Conservation (phyloP, 2,113 vertebrate species). For the Elephas maximus region DNA sequence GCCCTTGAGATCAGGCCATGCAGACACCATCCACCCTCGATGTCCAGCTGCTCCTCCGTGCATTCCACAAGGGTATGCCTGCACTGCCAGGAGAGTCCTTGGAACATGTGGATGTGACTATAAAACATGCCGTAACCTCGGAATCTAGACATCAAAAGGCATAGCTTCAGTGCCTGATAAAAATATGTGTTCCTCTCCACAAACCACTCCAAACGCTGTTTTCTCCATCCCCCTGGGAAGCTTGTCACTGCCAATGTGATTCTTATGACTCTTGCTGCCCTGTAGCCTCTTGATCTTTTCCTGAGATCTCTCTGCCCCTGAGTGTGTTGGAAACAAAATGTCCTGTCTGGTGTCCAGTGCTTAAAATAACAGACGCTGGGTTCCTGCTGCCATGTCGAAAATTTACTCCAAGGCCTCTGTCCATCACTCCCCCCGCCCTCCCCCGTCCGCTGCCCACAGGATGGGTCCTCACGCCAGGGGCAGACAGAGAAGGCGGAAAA, state of each 20-base stretch:
- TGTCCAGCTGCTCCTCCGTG: neutral
- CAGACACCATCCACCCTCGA: neutral
- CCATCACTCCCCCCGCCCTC: neutral
- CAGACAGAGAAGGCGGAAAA: neutral
- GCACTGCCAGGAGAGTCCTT: neutral
- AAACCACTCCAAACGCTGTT: constrained; percentile 78
- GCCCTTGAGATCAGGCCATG: neutral
- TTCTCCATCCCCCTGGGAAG: constrained; percentile 72
- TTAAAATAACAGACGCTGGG: constrained; percentile 79
- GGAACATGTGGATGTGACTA: constrained; percentile 63
- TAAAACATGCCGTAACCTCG: constrained; percentile 74
- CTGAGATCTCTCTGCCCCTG: constrained; percentile 72
- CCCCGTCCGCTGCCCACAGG: neutral
- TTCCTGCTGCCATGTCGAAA: constrained; percentile 70
- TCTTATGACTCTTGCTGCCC: constrained; percentile 66
- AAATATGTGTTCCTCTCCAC: constrained; percentile 81
- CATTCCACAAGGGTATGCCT: constrained; percentile 9
- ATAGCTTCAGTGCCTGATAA: constrained; percentile 85
- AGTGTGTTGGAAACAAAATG: constrained; percentile 81
- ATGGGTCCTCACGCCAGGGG: neutral
- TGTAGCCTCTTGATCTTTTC: constrained; percentile 77
- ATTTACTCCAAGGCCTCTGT: constrained; percentile 64
- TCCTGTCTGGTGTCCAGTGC: constrained; percentile 76
- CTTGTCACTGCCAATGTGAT: constrained; percentile 75
- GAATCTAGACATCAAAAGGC: constrained; percentile 85